Conservation (phyloP, 1,140 invertebrate species). For the Branchinecta lynchi region DNA sequence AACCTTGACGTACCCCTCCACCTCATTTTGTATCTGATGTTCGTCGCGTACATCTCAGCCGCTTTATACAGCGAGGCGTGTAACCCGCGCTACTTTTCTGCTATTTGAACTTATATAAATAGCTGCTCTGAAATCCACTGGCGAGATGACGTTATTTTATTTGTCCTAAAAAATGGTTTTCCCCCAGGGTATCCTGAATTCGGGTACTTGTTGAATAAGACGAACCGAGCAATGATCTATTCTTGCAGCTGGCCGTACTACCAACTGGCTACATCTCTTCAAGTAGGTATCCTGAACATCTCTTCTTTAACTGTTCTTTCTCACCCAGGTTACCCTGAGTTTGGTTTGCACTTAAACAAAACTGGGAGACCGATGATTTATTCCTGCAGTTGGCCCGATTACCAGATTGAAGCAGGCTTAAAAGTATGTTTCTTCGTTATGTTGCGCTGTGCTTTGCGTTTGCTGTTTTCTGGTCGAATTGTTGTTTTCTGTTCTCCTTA, state of each 20-base stretch:
- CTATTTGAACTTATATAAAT: too few species aligned
- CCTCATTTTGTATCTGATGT: too few species aligned
- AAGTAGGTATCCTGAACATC: slow-evolving; percentile 37
- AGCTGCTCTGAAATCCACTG: not conserved
- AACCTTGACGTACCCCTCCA: too few species aligned
- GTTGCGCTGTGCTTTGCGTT: too few species aligned
- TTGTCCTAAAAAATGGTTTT: not conserved
- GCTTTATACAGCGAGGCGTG: not conserved
- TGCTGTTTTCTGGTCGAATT: too few species aligned
- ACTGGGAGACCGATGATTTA: slow-evolving; percentile 85
- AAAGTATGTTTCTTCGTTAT: slow-evolving; percentile 7
- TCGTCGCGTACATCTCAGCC: too few species aligned
- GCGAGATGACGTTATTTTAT: not conserved
- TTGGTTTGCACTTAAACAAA: slow-evolving; percentile 66
- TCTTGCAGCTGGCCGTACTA: slow-evolving; percentile 96
- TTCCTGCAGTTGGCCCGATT: slow-evolving; percentile 48
- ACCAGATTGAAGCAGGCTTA: slow-evolving; percentile 13
- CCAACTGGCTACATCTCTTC: slow-evolving; percentile 67
- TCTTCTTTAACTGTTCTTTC: not conserved
- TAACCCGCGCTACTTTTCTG: not conserved
- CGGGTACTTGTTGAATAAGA: slow-evolving; percentile 65
- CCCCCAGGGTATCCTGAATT: slow-evolving; percentile 69
- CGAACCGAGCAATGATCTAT: slow-evolving; percentile 82
- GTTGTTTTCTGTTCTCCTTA: too few species aligned
- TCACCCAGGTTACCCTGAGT: slow-evolving; percentile 62